A percentile compares a stretch with the other conserved stretches of the same genome.
Evolutionary conservation across 2,888 invertebrate genomes (phyloP).

Genomic region (Blastobasis adustella): DNA sequence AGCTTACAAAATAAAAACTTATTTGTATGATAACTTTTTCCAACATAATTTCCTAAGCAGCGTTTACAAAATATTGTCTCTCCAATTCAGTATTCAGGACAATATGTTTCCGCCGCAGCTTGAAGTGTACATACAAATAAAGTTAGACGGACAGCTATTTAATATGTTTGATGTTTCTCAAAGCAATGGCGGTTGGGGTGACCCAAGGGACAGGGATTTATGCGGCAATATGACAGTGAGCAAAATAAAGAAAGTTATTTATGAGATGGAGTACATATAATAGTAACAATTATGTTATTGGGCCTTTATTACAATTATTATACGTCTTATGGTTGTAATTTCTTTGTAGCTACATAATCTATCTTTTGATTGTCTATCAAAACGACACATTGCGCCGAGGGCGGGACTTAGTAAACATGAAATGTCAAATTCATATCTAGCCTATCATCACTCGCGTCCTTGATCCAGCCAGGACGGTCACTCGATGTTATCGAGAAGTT

Average conservation of each 20-base stretch:
- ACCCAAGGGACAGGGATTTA: conserved; percentile 35
- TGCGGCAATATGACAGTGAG: conserved; percentile 35
- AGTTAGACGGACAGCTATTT: conserved; percentile 30
- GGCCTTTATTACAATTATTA: no score
- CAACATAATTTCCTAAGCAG: conserved; percentile 21
- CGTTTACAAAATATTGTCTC: conserved; percentile 19
- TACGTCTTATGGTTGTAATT: no score
- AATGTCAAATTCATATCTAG: no score
- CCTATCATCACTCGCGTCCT: no score
- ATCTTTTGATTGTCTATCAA: no score
- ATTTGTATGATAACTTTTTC: conserved; percentile 14
- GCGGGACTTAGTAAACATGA: no score
- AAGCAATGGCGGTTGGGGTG: conserved; percentile 40
- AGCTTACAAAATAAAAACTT: conserved; percentile 26
- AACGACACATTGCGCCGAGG: no score
- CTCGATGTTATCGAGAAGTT: conserved; percentile 1
- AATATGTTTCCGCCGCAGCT: conserved; percentile 31
- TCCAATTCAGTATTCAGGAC: conserved; percentile 17
- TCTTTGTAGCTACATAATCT: no score
- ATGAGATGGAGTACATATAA: conserved; percentile 21
- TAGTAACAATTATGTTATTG: no score
- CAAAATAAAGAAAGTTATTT: conserved; percentile 33
- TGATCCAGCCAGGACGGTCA: no score
- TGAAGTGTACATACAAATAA: conserved; percentile 32
- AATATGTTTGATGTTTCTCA: conserved; percentile 30